phyloP scores from a whole-genome alignment of 2,888 invertebrate genomes.

The Hofmannophila pseudospretella region DNA sequence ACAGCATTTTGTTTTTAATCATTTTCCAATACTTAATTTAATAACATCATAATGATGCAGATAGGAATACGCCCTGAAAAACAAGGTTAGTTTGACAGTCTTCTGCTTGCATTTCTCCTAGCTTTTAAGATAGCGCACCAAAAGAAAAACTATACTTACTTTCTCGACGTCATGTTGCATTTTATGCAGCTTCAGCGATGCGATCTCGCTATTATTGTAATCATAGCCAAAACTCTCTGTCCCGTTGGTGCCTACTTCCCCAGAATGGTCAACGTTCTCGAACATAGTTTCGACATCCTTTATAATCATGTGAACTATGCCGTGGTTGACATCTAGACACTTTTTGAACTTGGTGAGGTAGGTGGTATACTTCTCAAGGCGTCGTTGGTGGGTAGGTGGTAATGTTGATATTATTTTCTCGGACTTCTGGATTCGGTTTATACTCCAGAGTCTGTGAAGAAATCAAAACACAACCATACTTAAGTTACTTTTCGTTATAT shows the following conservation, averaged over 20 bases:
- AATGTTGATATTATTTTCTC: conserved; percentile 86
- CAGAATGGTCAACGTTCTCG: conserved; percentile 81
- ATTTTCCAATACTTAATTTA: too few relatives aligned
- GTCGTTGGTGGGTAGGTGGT: conserved; percentile 85
- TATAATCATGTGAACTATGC: conserved; percentile 83
- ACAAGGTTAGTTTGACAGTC: too few relatives aligned
- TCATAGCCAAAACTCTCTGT: conserved; percentile 57
- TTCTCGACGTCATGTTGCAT: conserved; percentile 73
- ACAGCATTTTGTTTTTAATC: too few relatives aligned
- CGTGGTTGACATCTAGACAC: conserved; percentile 87
- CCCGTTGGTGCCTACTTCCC: conserved; percentile 40
- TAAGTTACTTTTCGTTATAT: too few relatives aligned
- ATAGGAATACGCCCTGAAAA: too few relatives aligned
- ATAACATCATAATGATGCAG: too few relatives aligned
- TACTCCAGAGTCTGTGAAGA: conserved; percentile 86
- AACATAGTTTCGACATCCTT: conserved; percentile 90
- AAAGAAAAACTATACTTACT: too few relatives aligned
- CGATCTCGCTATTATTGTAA: conserved; percentile 59
- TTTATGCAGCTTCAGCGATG: conserved; percentile 60
- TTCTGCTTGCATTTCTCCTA: too few relatives aligned
- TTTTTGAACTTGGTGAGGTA: conserved; percentile 86
- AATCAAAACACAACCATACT: too few relatives aligned
- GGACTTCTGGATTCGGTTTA: conserved; percentile 85
- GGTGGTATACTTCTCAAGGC: conserved; percentile 85
- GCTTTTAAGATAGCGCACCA: not conserved